Percentiles rank a stretch among this genome's conserved stretches.
Evolutionary conservation across 2,113 vertebrate genomes (phyloP).

Genomic region (Cochlearius cochlearius): DNA sequence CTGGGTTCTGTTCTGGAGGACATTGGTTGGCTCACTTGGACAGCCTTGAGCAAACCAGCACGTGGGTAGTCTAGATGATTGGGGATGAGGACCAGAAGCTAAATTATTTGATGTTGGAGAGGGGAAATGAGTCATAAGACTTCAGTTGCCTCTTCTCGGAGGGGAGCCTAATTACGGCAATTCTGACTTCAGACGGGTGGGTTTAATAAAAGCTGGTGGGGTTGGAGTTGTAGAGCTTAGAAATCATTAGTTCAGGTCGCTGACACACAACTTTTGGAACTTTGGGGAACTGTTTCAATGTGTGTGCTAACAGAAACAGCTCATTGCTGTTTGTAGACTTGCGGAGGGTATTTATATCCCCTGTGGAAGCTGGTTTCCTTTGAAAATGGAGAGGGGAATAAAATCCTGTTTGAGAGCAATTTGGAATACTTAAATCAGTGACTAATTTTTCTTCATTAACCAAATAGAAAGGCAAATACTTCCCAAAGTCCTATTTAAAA

Average conservation of each 20-base stretch:
- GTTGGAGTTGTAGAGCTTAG: not conserved
- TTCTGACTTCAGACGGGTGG: not conserved
- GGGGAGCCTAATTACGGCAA: not conserved
- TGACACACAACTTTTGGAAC: not conserved
- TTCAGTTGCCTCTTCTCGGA: not conserved
- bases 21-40: rapidly evolving
- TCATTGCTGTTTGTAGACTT: not conserved
- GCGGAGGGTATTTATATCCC: not conserved
- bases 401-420: not conserved
- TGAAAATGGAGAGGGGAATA: not conserved
- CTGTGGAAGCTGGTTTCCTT: not conserved
- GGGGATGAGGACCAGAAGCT: not conserved
- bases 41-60: not conserved
- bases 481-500: not conserved
- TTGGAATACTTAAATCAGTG: not conserved
- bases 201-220: not conserved
- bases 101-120: not conserved
- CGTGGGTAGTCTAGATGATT: not conserved
- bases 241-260: not conserved
- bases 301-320: not conserved
- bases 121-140: not conserved
- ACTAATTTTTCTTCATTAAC: not conserved
- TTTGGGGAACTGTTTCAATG: not conserved
- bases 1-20: not conserved
- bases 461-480: not conserved